These are phyloP conservation scores for Fukomys damarensis DNA, from an alignment of 2,113 vertebrate genomes.

Conservation along the genomic window DNA sequence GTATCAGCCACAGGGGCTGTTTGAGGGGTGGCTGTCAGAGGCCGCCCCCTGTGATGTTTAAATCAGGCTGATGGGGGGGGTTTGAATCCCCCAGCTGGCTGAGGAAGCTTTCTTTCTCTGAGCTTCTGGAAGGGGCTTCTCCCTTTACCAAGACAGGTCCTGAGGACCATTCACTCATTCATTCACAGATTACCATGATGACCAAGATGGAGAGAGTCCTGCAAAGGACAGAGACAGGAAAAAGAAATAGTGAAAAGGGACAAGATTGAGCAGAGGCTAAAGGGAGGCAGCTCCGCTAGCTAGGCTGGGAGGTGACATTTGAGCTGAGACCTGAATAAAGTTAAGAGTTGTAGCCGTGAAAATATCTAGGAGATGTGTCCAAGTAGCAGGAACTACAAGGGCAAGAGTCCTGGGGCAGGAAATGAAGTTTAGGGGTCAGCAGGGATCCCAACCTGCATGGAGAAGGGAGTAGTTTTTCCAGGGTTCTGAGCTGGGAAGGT, in stretches of 20 bases:
- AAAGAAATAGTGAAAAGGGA: neutral
- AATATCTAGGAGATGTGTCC: neutral
- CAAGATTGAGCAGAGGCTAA: neutral
- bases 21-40: neutral
- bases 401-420: conserved; percentile 61
- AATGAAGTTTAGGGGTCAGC: neutral
- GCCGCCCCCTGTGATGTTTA: neutral
- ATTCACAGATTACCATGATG: neutral
- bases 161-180: neutral
- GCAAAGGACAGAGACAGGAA: neutral
- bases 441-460: neutral
- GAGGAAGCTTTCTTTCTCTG: neutral
- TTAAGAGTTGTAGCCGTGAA: neutral
- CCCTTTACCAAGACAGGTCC: neutral
- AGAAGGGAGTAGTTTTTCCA: neutral
- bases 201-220: neutral
- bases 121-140: neutral
- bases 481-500: neutral
- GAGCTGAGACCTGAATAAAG: neutral
- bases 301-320: neutral
- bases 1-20: neutral
- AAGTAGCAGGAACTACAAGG: neutral
- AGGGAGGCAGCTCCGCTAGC: neutral
- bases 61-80: neutral
- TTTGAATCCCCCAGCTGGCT: neutral